Evolutionary conservation across 1,140 invertebrate species (phyloP).

Genomic region (Papilio polyxenes): DNA sequence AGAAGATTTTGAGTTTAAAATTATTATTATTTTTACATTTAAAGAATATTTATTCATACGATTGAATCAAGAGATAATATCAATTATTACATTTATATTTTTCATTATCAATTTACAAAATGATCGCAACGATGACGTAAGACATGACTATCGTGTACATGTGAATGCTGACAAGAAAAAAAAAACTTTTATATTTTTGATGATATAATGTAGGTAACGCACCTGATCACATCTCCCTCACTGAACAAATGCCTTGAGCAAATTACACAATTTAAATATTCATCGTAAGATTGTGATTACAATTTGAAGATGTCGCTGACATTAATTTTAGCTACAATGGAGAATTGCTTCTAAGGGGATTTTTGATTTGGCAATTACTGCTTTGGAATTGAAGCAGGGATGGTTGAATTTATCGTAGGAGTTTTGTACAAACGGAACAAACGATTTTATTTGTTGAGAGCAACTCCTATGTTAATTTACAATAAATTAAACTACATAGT

Average conservation of each 20-base stretch:
- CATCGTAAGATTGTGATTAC: not conserved
- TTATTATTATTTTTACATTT: no score
- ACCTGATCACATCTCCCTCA: not conserved
- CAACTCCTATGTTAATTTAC: no score
- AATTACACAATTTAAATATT: constrained; percentile 8
- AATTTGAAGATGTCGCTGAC: not conserved
- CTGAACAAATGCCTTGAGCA: not conserved
- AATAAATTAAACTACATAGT: no score
- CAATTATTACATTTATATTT: not conserved
- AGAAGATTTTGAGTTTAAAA: not conserved
- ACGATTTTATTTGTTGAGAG: no score
- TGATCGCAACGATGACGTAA: not conserved
- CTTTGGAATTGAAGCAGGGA: no score
- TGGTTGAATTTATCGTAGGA: no score
- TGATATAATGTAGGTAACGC: not conserved
- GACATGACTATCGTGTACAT: not conserved
- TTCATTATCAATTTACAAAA: not conserved
- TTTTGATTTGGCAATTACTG: not conserved
- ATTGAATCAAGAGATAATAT: no score
- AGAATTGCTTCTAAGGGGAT: not conserved
- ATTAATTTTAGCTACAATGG: not conserved
- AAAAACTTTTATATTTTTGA: not conserved
- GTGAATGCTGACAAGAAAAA: not conserved
- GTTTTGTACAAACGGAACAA: no score
- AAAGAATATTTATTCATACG: no score